Percentiles rank a stretch among this genome's conserved stretches.
Conservation (phyloP, 2,888 invertebrate species). For the Scaptomyza polygonia region DNA sequence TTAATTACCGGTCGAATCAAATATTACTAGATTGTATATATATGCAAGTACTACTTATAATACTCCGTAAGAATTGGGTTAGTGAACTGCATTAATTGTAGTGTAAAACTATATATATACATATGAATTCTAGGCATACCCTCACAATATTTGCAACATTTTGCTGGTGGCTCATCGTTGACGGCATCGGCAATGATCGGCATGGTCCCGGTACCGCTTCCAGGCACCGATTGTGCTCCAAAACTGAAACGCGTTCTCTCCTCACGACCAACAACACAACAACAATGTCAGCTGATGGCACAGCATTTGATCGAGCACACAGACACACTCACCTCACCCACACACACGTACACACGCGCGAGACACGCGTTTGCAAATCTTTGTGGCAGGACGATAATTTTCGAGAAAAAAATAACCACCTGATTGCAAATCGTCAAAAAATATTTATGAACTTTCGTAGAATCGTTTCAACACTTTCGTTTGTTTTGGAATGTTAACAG, state of each 20-base stretch:
- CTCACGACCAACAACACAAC: conserved; percentile 28
- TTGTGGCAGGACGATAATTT: conserved; percentile 4
- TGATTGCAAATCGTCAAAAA: conserved; percentile 19
- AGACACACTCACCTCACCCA: conserved; percentile 17
- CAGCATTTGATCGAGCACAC: conserved; percentile 37
- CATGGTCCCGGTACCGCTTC: conserved; percentile 84
- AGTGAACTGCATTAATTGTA: conserved; percentile 60
- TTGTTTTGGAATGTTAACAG: conserved; percentile 59
- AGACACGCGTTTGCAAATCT: conserved; percentile 40
- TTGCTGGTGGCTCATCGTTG: conserved; percentile 91
- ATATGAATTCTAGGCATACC: conserved; percentile 86
- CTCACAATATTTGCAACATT: conserved; percentile 97
- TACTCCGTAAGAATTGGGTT: conserved; percentile 57
- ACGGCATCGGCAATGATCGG: conserved; percentile 87
- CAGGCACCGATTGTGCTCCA: conserved; percentile 26
- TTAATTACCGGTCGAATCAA: conserved; percentile 54
- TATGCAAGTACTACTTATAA: not conserved
- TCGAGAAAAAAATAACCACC: conserved; percentile 7
- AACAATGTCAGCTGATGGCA: conserved; percentile 48
- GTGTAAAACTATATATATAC: conserved; percentile 23
- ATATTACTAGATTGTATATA: conserved; percentile 2
- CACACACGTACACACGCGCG: conserved; percentile 31
- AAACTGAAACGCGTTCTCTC: conserved; percentile 10
- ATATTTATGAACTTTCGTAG: conserved; percentile 9
- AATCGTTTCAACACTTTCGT: conserved; percentile 49